phyloP scores from a whole-genome alignment of 2,797 vertebrate species.

The Poecilia picta region DNA sequence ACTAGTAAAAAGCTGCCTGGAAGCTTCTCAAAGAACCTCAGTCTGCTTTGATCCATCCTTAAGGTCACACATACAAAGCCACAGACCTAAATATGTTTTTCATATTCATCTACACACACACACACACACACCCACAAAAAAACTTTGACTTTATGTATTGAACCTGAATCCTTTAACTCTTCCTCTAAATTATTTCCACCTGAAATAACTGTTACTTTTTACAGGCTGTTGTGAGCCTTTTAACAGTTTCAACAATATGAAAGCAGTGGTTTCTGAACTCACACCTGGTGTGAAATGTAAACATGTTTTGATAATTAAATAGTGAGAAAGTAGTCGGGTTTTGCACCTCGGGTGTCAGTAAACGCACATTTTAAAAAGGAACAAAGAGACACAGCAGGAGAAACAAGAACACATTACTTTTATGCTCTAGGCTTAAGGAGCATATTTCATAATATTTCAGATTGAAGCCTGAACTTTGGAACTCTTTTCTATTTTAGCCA shows the following conservation, averaged over 20 bases:
- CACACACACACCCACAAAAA: background rate
- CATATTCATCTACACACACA: conserved; percentile 16
- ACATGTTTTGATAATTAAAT: conserved; percentile 26
- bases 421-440: conserved; percentile 29
- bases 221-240: conserved; percentile 23
- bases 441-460: background rate
- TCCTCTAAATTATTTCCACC: background rate
- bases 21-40: conserved; percentile 70
- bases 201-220: conserved; percentile 16
- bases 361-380: conserved; percentile 36
- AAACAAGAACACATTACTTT: conserved; percentile 22
- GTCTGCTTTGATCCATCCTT: conserved; percentile 69
- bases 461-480: background rate
- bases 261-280: conserved; percentile 17
- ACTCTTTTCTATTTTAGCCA: background rate
- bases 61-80: conserved; percentile 48
- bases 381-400: conserved; percentile 40
- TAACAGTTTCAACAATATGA: conserved; percentile 6
- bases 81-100: conserved; percentile 8
- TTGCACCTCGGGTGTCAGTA: conserved; percentile 41
- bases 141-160: conserved; percentile 1
- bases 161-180: conserved; percentile 25
- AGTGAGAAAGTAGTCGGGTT: conserved; percentile 7
- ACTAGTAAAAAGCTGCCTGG: conserved; percentile 66
- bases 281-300: conserved; percentile 7